These are phyloP conservation scores for Chymomyza costata DNA, from an alignment of 1,140 invertebrate genomes.

Conservation along the genomic window DNA sequence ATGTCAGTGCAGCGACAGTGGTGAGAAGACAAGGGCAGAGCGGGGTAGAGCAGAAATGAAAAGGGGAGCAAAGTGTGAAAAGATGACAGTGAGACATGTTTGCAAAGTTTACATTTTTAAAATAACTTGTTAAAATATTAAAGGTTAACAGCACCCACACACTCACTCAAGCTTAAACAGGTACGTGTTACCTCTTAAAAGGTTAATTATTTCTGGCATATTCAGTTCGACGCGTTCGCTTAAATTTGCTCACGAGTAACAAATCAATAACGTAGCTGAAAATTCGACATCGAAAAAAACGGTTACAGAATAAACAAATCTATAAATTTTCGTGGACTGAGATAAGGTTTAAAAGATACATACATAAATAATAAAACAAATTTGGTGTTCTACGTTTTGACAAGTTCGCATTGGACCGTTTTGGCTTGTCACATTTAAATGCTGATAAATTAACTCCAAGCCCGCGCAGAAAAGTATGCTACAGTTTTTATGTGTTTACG, in stretches of 20 bases:
- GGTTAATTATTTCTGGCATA: conserved; percentile 69
- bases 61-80: conserved; percentile 3
- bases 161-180: background rate
- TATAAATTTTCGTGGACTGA: conserved; percentile 18
- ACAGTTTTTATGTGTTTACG: conserved; percentile 57
- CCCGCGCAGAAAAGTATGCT: conserved; percentile 38
- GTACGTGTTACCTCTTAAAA: conserved; percentile 45
- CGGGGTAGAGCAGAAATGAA: background rate
- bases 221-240: conserved; percentile 52
- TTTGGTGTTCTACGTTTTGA: too few relatives aligned
- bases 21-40: background rate
- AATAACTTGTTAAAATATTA: conserved; percentile 71
- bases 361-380: background rate
- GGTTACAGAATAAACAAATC: conserved; percentile 22
- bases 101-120: conserved; percentile 70
- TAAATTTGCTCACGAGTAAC: conserved; percentile 32
- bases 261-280: conserved; percentile 48
- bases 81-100: conserved; percentile 45
- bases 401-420: background rate
- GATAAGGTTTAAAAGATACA: conserved; percentile 10
- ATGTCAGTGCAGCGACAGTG: conserved; percentile 22
- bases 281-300: background rate
- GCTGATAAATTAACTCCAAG: conserved; percentile 69
- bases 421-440: conserved; percentile 62
- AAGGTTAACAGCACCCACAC: conserved; percentile 49